Base-by-base conservation (phyloP, 2,888 invertebrate genomes). In the Drosophila yooni region DNA sequence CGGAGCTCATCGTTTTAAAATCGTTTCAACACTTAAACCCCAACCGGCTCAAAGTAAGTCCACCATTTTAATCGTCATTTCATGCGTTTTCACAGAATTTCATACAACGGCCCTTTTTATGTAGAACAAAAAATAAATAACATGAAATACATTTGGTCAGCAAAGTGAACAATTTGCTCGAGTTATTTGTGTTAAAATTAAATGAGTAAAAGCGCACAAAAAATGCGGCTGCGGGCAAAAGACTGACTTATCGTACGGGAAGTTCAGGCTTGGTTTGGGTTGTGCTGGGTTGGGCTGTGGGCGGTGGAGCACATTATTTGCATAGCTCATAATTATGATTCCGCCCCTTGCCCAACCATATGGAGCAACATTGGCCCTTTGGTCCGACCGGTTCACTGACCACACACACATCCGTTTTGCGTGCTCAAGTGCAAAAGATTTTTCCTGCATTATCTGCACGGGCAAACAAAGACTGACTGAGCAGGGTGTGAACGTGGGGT, bases 261-360 rank as follows among this genome's bases (percentile, higher is more conserved):
- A 33, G 31, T 25, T 11, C 33, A 15, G 40, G 36, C 7, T 21
- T n/a, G 15, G 10, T 56, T 34, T 36, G 21, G 53, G n/a, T 36
- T 27, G 46, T 29, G 25, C 15, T 36, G 2, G 13, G 18, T 13
- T 43, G 11, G n/a, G 3, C 21, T 13, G 11, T 43, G 43, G 43
- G 21, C 6, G 6, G 33, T 25, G 21, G 40, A 48, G 51, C 40
- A 62, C 83, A 88, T 89, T 81, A 79, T 79, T 81, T 73, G 73
- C 88, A 84, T 89, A 76, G 88, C 89, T 89, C 82, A 84, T 84
- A 84, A 89, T 89, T 84, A 84, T 84, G 81, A 62, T 36, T 25
- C 25, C 1, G 21, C 15, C 25, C 46, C 46, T 25, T 25, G 4
- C 62, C 29, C 52, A 53, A 64, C 63, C 78, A 73, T 53, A 61